phyloP scores from a whole-genome alignment of 2,888 invertebrate genomes.

The Ophion obscuratus region DNA sequence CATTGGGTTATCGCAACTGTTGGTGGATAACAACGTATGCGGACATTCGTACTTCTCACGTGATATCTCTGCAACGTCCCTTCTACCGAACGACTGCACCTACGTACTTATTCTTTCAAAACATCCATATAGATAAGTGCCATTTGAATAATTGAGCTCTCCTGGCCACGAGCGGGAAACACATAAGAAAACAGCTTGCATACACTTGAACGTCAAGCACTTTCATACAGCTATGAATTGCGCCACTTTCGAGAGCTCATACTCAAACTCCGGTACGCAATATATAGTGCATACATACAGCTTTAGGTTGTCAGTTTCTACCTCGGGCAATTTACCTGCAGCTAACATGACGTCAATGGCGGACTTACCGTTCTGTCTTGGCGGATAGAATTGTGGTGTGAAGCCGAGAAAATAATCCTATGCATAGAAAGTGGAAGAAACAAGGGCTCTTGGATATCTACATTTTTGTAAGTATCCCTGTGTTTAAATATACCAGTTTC shows the following conservation, averaged over 20 bases:
- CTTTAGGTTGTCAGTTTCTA: not conserved
- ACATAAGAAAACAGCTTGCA: constrained; percentile 26
- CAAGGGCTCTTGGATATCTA: not conserved
- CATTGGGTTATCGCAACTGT: not conserved
- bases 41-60: not conserved
- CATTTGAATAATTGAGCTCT: constrained; percentile 33
- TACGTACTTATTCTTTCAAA: constrained; percentile 3
- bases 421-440: not conserved
- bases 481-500: too few species aligned
- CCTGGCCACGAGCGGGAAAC: not conserved
- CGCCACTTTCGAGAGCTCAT: constrained; percentile 20
- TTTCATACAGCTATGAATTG: constrained; percentile 17
- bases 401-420: constrained; percentile 29
- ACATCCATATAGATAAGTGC: constrained; percentile 2
- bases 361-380: constrained; percentile 58
- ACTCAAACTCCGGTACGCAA: constrained; percentile 6
- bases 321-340: constrained; percentile 10
- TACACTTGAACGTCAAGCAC: constrained; percentile 1
- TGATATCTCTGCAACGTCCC: constrained; percentile 7
- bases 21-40: not conserved
- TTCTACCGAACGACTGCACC: constrained; percentile 3
- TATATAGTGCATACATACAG: constrained; percentile 23
- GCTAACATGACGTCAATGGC: constrained; percentile 62
- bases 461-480: not conserved
- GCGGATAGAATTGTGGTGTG: constrained; percentile 27